Percentiles rank a stretch among this genome's conserved stretches.
These are phyloP conservation scores for Drosophila kohkoa DNA, from an alignment of 1,140 invertebrate species.

Conservation along the genomic window DNA sequence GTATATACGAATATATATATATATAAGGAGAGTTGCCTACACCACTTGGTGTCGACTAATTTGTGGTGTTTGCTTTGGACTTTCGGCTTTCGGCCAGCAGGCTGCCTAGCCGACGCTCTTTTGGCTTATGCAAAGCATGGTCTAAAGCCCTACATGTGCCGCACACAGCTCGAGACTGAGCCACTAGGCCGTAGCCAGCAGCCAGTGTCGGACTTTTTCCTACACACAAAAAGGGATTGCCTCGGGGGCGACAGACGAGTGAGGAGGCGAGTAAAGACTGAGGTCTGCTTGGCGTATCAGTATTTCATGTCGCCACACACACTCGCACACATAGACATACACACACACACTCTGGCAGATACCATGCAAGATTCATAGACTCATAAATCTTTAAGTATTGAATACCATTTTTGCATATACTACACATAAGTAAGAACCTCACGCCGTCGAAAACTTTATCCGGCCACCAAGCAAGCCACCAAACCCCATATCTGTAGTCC, in stretches of 20 bases:
- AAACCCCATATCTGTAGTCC: constrained; percentile 14
- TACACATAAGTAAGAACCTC: constrained; percentile 67
- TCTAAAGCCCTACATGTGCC: constrained; percentile 61
- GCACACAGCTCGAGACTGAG: constrained; percentile 14
- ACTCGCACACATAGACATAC: constrained; percentile 15
- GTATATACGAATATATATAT: neutral
- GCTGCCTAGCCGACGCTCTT: constrained; percentile 39
- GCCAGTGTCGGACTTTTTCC: constrained; percentile 31
- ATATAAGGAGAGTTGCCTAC: constrained; percentile 19
- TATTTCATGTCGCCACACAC: constrained; percentile 68
- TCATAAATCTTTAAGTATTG: constrained; percentile 83
- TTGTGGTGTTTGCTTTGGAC: constrained; percentile 79
- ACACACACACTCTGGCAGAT: constrained; percentile 36
- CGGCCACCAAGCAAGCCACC: constrained; percentile 17
- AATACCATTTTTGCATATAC: constrained; percentile 81
- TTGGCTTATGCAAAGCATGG: constrained; percentile 60
- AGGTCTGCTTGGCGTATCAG: constrained; percentile 43
- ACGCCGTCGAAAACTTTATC: constrained; percentile 76
- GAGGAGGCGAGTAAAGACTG: neutral
- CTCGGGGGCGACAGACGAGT: no score
- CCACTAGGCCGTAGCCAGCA: constrained; percentile 32
- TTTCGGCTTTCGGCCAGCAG: constrained; percentile 47
- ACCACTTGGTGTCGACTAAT: constrained; percentile 66
- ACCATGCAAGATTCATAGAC: constrained; percentile 79
- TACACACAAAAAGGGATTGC: constrained; percentile 17